Evolutionary conservation across 2,888 invertebrate genomes (phyloP), one percentile per base, ranked within the genome.

Genomic region (Acrocera orbiculus): DNA sequence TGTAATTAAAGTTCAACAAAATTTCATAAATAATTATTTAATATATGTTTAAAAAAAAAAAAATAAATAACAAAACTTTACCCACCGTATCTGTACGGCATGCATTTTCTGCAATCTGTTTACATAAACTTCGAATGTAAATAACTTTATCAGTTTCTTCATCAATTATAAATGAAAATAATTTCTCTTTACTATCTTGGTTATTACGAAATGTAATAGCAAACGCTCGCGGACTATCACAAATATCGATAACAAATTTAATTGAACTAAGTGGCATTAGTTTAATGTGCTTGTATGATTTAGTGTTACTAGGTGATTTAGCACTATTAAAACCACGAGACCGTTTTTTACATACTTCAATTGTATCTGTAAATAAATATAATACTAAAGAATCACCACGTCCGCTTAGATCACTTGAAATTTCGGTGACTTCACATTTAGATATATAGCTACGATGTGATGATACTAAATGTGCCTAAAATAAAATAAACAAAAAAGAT

Each of bases 71-170:
- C n/a, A n/a, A n/a, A n/a, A 22, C 22, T 13, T 8, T 26, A 49
- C 78, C 70, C 62, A 90, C 89, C 53, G 86, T 79, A 67, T 92
- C 90, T 45, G 90, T 78, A 56, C 86, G 77, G 62, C 90, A 92
- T 46, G 86, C 77, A 44, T 83, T 83, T 53, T 86, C 86, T 27
- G 90, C 90, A 71, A 90, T 82, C 59, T 86, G 83, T 52, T 85
- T 73, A 53, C 89, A 87, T 41, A 93, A 66, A 41, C 73, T 76
- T 44, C 76, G 74, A 46, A 93, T 68, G 61, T 89, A 87, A 44
- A 72, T 68, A 28, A 69, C 63, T 62, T 92, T 92, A 57, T 81
- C 78, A 34, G 76, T 71, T 37, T 82, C 77, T 46, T 86, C 85
- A 48, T 83, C 82, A 52, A 90, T 76, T 52, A 79, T 76, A 58